A percentile compares a stretch with the other conserved stretches of the same genome.
phyloP scores from a whole-genome alignment of 1,140 invertebrate genomes.

The Triops longicaudatus region DNA sequence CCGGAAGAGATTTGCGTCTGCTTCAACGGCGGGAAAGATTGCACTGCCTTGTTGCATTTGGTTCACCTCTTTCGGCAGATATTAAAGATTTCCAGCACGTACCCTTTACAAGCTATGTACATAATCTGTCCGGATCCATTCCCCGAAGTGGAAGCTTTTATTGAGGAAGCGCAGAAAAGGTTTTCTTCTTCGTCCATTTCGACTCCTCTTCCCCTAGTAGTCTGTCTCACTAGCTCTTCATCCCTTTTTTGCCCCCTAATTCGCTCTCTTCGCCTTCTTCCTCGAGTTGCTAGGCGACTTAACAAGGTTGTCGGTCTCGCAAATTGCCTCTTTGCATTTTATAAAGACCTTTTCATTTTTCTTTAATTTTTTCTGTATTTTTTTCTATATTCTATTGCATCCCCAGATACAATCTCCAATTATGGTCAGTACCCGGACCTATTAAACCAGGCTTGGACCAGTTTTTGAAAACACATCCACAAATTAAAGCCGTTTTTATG shows the following conservation, averaged over 20 bases:
- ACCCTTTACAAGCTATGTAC: conserved; percentile 56
- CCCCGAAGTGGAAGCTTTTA: conserved; percentile 76
- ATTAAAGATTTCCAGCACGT: conserved; percentile 41
- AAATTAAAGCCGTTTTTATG: conserved; percentile 75
- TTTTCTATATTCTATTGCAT: too few relatives aligned
- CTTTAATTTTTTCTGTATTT: not conserved
- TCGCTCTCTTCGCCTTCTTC: not conserved
- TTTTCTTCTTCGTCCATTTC: conserved; percentile 38
- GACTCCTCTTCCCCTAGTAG: not conserved
- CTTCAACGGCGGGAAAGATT: conserved; percentile 98
- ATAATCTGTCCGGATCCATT: conserved; percentile 68
- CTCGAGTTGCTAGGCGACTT: conserved; percentile 19
- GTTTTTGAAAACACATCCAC: conserved; percentile 52
- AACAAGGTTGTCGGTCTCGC: conserved; percentile 5
- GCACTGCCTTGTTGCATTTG: conserved; percentile 79
- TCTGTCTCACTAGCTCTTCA: not conserved
- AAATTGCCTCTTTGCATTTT: not conserved
- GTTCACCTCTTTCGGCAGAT: conserved; percentile 46
- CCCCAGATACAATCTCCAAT: conserved; percentile 58
- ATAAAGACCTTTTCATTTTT: not conserved
- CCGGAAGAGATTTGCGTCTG: conserved; percentile 70
- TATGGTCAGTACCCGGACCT: conserved; percentile 57
- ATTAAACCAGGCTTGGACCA: conserved; percentile 59
- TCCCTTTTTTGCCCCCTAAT: too few relatives aligned
- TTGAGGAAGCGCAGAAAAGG: conserved; percentile 52